Percentiles rank a stretch among this genome's conserved stretches.
Conservation (phyloP, 2,113 vertebrate species). For the Sphaerodactylus townsendi region DNA sequence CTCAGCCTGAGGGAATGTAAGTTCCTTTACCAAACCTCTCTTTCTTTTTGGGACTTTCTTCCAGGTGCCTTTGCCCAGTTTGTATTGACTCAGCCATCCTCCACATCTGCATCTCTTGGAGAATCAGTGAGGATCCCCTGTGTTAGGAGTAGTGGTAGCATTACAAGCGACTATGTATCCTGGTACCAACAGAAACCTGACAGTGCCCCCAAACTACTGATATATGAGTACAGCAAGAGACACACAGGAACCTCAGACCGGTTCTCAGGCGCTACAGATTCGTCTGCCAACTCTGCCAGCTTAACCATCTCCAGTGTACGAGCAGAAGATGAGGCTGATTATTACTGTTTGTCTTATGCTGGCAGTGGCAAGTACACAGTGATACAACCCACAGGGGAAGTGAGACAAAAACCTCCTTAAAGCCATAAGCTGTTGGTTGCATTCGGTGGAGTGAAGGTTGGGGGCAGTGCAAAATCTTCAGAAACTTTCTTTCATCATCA, state of each 20-base stretch:
- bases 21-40: too few species aligned
- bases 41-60: neutral
- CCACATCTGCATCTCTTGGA: neutral
- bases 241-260: fast-evolving
- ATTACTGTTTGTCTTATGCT: neutral
- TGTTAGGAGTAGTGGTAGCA: neutral
- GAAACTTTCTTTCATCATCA: too few species aligned
- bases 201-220: neutral
- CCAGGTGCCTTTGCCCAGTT: constrained; percentile 1
- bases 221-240: fast-evolving
- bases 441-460: too few species aligned
- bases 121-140: neutral
- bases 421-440: too few species aligned
- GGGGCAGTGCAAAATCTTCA: too few species aligned
- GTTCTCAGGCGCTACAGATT: neutral
- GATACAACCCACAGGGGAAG: neutral
- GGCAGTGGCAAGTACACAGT: too few species aligned
- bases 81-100: neutral
- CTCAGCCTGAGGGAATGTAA: too few species aligned
- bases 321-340: neutral
- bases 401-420: neutral
- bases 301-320: neutral
- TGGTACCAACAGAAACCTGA: constrained; percentile 33
- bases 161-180: fast-evolving
- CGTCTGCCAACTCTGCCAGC: neutral